phyloP scores from a whole-genome alignment of 2,888 invertebrate species.

The Anoncus sp. region DNA sequence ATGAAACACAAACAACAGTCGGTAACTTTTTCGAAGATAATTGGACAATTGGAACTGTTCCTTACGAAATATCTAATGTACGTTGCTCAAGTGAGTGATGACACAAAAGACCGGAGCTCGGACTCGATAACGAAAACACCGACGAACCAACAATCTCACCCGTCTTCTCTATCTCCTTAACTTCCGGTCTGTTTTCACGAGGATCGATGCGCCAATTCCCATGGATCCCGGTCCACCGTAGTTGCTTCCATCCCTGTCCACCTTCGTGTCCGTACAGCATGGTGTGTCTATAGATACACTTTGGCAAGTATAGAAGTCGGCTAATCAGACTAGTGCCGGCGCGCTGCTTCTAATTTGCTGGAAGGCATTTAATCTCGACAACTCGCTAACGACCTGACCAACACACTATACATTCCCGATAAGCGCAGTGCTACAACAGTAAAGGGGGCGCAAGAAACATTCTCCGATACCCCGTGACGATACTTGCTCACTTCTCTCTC shows the following conservation, averaged over 20 bases:
- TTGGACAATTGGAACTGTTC: not conserved
- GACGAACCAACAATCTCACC: slow-evolving; percentile 11
- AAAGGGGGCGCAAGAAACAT: slow-evolving; percentile 76
- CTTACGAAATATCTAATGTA: not conserved
- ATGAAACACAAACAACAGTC: too few relatives aligned
- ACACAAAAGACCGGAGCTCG: slow-evolving; percentile 24
- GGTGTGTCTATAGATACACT: slow-evolving; percentile 11
- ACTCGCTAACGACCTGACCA: slow-evolving; percentile 83
- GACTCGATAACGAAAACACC: slow-evolving; percentile 34
- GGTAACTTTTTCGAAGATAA: not conserved
- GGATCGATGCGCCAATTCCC: slow-evolving; percentile 61
- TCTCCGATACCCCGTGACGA: slow-evolving; percentile 74
- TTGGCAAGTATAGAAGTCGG: slow-evolving; percentile 53
- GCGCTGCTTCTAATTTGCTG: slow-evolving; percentile 80
- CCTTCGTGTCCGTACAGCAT: slow-evolving; percentile 16
- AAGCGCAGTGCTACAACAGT: slow-evolving; percentile 71
- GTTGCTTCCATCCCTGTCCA: slow-evolving; percentile 19
- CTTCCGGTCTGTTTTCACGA: slow-evolving; percentile 52
- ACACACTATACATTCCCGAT: slow-evolving; percentile 81
- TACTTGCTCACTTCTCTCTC: slow-evolving; percentile 45
- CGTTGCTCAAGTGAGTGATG: not conserved
- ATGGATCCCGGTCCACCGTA: slow-evolving; percentile 49
- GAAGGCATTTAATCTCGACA: slow-evolving; percentile 82
- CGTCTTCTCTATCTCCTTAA: slow-evolving; percentile 37
- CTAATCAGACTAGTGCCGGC: slow-evolving; percentile 79